These are phyloP conservation scores for Orchestes rusci DNA, from an alignment of 2,888 invertebrate genomes.

Conservation along the genomic window DNA sequence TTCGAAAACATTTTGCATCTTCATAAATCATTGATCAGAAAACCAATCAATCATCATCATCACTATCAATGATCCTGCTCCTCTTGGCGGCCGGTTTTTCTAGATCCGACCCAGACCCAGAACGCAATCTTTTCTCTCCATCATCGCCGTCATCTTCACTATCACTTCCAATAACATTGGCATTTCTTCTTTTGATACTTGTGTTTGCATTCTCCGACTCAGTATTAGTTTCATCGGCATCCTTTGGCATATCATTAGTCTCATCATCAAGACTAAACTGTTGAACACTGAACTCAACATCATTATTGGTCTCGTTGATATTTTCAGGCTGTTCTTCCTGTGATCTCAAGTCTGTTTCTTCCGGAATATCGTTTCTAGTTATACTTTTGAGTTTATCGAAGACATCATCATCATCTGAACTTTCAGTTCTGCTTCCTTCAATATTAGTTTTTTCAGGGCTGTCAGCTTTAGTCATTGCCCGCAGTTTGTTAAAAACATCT, in stretches of 20 bases:
- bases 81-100: slow-evolving; percentile 31
- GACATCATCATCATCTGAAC: slow-evolving; percentile 41
- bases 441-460: too few species aligned
- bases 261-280: slow-evolving; percentile 7
- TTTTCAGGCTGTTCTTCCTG: too few species aligned
- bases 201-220: too few species aligned
- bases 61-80: slow-evolving; percentile 32
- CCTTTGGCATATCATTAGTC: neutral
- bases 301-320: too few species aligned
- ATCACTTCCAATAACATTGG: slow-evolving; percentile 19
- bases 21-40: too few species aligned
- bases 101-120: slow-evolving; percentile 30
- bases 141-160: slow-evolving; percentile 16
- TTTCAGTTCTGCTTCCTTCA: slow-evolving; percentile 13
- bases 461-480: neutral
- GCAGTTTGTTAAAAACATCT: too few species aligned
- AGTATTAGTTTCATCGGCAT: too few species aligned
- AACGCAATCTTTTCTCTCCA: slow-evolving; percentile 25
- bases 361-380: slow-evolving; percentile 9
- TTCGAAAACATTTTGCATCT: too few species aligned
- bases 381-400: slow-evolving; percentile 35
- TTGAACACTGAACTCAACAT: slow-evolving; percentile 3
- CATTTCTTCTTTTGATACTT: slow-evolving; percentile 7
- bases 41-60: slow-evolving; percentile 32
- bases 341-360: too few species aligned